Percentiles rank a stretch among this genome's conserved stretches.
Evolutionary conservation across 53 echinoderm and acorn worm species (phyloP).

Genomic region (Zoroaster sp.): DNA sequence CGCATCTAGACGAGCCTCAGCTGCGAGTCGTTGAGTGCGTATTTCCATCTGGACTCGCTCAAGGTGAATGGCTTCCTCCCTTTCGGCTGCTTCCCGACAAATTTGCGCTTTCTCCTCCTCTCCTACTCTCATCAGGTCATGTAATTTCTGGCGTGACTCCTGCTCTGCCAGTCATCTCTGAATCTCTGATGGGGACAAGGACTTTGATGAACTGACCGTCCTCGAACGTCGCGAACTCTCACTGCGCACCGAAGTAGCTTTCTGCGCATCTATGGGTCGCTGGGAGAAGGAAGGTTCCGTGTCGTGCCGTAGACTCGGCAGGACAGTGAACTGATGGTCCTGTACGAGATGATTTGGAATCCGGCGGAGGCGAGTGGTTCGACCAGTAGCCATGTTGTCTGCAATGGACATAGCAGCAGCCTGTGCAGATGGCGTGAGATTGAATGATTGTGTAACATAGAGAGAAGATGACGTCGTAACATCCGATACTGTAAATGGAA

Average conservation of each 20-base stretch:
- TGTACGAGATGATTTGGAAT: background rate
- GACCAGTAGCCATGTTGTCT: background rate
- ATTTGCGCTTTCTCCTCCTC: background rate
- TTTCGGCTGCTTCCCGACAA: background rate
- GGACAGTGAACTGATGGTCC: background rate
- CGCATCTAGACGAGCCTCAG: background rate
- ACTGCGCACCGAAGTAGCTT: background rate
- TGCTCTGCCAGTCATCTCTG: background rate
- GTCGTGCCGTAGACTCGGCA: background rate
- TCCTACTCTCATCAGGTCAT: background rate
- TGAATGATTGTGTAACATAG: background rate
- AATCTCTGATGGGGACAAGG: background rate
- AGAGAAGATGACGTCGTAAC: background rate
- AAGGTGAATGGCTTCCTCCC: background rate
- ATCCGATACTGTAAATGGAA: background rate
- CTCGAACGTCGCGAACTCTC: background rate
- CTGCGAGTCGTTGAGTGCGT: background rate
- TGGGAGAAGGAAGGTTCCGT: background rate
- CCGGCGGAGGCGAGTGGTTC: background rate
- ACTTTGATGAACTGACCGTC: background rate
- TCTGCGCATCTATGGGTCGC: background rate
- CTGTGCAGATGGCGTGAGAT: background rate
- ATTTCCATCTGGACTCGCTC: slow-evolving; percentile 2
- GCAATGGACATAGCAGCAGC: background rate
- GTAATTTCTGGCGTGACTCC: background rate